Evolutionary conservation across 2,113 vertebrate species (phyloP).

Genomic region (Hydrolagus affinis): DNA sequence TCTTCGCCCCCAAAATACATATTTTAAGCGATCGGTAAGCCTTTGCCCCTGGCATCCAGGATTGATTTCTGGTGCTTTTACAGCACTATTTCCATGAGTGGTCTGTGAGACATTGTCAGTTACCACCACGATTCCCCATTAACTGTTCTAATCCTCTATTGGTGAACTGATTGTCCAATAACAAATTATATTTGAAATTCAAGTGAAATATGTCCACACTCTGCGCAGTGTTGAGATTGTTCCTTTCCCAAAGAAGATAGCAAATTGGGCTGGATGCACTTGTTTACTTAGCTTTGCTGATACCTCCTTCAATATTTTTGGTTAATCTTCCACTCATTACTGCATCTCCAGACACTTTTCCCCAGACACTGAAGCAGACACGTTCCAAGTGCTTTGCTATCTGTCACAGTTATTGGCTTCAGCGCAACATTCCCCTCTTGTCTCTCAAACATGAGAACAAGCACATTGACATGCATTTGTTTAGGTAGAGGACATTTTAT

Average conservation of each 20-base stretch:
- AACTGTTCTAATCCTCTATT: too few species aligned
- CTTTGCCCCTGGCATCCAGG: too few species aligned
- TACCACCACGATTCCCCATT: too few species aligned
- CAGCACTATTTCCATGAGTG: too few species aligned
- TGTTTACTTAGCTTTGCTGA: not conserved
- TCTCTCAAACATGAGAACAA: not conserved
- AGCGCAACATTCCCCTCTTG: not conserved
- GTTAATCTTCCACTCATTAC: not conserved
- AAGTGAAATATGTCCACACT: not conserved
- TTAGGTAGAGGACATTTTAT: not conserved
- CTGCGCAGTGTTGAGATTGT: not conserved
- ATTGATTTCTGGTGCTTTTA: too few species aligned
- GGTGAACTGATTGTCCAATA: too few species aligned
- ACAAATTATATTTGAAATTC: not conserved
- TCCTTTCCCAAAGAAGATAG: not conserved
- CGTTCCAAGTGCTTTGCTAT: not conserved
- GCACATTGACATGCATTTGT: not conserved
- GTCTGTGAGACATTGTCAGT: too few species aligned
- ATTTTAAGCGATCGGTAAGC: too few species aligned
- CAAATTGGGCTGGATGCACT: too few species aligned
- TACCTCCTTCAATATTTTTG: not conserved
- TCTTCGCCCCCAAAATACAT: too few species aligned
- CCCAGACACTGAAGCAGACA: not conserved
- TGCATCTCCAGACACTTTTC: not conserved
- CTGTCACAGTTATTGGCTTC: not conserved